Evolutionary conservation across 2,113 vertebrate species (phyloP).

Genomic region (Paedocypris sp.): DNA sequence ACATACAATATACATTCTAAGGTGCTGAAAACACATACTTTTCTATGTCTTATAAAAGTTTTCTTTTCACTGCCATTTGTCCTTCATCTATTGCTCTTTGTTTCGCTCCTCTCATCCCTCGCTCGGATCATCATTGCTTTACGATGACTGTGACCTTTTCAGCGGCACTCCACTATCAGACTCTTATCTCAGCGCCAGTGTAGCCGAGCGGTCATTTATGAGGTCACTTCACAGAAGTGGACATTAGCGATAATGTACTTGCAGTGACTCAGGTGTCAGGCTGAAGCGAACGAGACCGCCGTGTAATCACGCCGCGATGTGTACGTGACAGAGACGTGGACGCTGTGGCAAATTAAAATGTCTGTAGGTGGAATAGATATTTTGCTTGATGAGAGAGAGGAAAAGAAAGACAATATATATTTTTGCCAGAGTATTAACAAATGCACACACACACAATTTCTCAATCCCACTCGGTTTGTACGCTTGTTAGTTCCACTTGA

Average conservation of each 20-base stretch:
- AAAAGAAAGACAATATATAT: background rate
- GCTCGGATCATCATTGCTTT: constrained; percentile 32
- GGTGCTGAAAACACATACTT: no score
- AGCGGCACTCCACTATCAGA: constrained; percentile 34
- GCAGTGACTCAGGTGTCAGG: constrained; percentile 32
- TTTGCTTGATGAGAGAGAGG: constrained; percentile 25
- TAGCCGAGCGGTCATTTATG: constrained; percentile 23
- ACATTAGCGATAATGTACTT: constrained; percentile 38
- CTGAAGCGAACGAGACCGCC: background rate
- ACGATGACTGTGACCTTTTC: constrained; percentile 34
- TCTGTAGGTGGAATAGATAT: constrained; percentile 31
- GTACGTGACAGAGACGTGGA: constrained; percentile 16
- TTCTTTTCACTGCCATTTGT: no score
- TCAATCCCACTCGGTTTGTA: constrained; percentile 42
- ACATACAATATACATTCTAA: no score
- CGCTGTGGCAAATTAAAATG: constrained; percentile 24
- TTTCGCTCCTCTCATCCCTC: constrained; percentile 1
- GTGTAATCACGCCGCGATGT: constrained; percentile 25
- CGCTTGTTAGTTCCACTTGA: constrained; percentile 68
- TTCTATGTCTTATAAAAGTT: no score
- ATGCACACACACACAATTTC: constrained; percentile 35
- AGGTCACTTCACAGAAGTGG: constrained; percentile 38
- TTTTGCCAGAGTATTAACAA: constrained; percentile 27
- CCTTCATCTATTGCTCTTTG: background rate
- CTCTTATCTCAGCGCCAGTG: constrained; percentile 29